Evolutionary conservation across 2,113 vertebrate species (phyloP).

Genomic region (Neopipo cinnamomea): DNA sequence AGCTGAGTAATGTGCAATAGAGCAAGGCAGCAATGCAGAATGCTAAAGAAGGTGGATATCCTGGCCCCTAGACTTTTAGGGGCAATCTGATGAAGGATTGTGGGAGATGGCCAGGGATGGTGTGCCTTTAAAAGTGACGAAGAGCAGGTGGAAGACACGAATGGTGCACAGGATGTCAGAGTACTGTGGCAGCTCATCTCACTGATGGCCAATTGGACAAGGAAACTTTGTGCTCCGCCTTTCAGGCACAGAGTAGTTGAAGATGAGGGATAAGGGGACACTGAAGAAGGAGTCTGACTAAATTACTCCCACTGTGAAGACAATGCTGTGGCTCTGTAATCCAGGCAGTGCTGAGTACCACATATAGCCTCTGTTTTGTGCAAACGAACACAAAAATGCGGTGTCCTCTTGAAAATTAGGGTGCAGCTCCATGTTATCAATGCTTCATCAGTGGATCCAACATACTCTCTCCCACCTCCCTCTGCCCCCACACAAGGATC

Average conservation of each 20-base stretch:
- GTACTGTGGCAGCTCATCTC: neutral
- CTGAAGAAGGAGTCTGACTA: neutral
- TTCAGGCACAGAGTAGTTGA: neutral
- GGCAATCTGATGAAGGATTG: neutral
- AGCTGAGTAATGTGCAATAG: neutral
- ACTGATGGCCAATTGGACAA: neutral
- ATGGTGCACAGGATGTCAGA: neutral
- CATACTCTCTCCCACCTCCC: neutral
- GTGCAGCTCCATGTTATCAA: neutral
- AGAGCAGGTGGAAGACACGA: neutral
- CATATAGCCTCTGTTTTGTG: neutral
- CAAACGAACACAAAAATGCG: neutral
- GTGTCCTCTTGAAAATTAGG: neutral
- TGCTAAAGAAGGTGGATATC: neutral
- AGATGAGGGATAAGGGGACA: neutral
- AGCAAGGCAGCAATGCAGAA: neutral
- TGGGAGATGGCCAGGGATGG: neutral
- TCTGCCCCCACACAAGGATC: neutral
- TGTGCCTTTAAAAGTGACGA: neutral
- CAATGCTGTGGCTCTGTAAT: fast-evolving
- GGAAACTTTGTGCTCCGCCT: neutral
- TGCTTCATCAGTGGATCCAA: neutral
- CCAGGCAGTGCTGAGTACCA: neutral
- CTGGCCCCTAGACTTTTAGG: neutral
- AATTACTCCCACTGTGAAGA: neutral